Base-by-base conservation (phyloP, 1,140 invertebrate genomes). In the Meloidogyne hapla region DNA sequence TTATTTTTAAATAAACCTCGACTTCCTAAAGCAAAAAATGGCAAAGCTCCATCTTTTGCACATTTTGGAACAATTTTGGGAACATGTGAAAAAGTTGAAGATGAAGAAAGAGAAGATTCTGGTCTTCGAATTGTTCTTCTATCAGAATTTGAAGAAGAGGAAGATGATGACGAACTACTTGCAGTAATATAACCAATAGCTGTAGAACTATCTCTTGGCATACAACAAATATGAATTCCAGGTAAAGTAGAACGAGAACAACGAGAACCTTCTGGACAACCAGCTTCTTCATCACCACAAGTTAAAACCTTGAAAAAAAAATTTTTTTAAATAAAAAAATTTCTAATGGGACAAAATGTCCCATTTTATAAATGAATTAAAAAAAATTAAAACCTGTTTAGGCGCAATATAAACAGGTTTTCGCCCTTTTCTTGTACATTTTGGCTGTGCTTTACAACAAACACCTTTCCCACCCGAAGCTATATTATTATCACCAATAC, bases 221-320 rank as follows among this genome's bases (percentile, higher is more conserved):
- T 67, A 66, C 84, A 86, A 75, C 84, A 86, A 75, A 86, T 87
- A n/a, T 82, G 76, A 1, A 87, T 67, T 12, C 77, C 84, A 0
- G 86, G 69, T 10, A 86, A 64, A 26, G 80, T 81, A 13, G 84
- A 86, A 8, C 81, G 71, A 61, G 77, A 72, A 68, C 84, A 86
- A n/a, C 69, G 42, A 5, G 86, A 84, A 21, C 81, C 82, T 40
- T 64, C 64, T 13, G 84, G 84, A 76, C 84, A 85, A 28, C 75
- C 77, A 10, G 76, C 75, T 70, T 81, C 74, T 64, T 84, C 80
- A 12, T 84, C 84, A 40, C 79, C 81, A 40, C 84, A 85, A 21
- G 85, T 77, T 26, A 87, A 75, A 8, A 87, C 84, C 81, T 83
- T 68, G 9, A 79, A 42, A 23, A 67, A 26, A 42, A 2, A 1